Percentiles rank a stretch among this genome's conserved stretches.
Evolutionary conservation across 2,888 invertebrate genomes (phyloP).

Genomic region (Cryptosula pallasiana): DNA sequence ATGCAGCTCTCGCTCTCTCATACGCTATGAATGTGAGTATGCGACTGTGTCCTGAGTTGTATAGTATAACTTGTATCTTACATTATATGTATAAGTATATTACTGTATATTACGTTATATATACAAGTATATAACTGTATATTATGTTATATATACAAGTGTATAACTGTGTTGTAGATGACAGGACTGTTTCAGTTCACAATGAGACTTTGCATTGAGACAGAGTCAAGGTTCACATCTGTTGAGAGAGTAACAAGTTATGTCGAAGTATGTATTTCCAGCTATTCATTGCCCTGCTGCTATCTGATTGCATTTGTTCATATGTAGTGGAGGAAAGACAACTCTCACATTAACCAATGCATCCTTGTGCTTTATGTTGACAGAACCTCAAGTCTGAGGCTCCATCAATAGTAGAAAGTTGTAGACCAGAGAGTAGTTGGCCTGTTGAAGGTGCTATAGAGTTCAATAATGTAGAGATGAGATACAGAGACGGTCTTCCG

Average conservation of each 20-base stretch:
- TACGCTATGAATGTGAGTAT: conserved; percentile 58
- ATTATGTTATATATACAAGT: too few species aligned
- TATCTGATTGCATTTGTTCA: too few species aligned
- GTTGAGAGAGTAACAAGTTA: conserved; percentile 54
- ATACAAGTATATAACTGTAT: too few species aligned
- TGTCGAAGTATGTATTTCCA: conserved; percentile 48
- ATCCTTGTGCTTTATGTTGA: background rate
- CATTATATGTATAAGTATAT: too few species aligned
- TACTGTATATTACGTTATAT: too few species aligned
- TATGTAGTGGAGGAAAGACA: too few species aligned
- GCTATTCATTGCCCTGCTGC: too few species aligned
- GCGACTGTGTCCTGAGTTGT: too few species aligned
- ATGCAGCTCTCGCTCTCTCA: conserved; percentile 62
- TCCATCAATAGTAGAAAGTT: conserved; percentile 37
- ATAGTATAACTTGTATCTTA: too few species aligned
- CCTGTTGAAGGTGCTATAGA: conserved; percentile 16
- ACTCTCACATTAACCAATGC: too few species aligned
- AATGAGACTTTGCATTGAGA: conserved; percentile 41
- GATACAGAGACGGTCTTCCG: conserved; percentile 24
- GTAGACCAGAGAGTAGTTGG: conserved; percentile 33
- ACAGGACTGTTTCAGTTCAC: conserved; percentile 48
- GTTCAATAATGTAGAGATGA: conserved; percentile 11
- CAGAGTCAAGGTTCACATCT: conserved; percentile 53
- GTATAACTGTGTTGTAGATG: conserved; percentile 53
- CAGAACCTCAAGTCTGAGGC: conserved; percentile 45